A percentile compares a stretch with the other conserved stretches of the same genome.
These are phyloP conservation scores for Drosophila littoralis DNA, from an alignment of 1,140 invertebrate genomes.

Conservation along the genomic window DNA sequence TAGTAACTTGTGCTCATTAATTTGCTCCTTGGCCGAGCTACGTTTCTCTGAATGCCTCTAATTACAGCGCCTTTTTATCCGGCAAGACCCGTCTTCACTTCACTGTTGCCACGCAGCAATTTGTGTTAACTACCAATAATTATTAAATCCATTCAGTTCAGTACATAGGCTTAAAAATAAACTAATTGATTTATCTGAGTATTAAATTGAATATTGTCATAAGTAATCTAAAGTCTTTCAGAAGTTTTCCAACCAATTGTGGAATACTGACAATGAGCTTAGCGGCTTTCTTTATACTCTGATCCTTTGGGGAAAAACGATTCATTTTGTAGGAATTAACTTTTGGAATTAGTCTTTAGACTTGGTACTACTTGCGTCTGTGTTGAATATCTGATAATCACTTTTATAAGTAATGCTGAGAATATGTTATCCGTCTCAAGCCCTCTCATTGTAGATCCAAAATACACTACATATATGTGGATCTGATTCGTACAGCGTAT, in stretches of 20 bases:
- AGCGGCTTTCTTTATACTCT: too few relatives aligned
- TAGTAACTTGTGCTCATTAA: slow-evolving; percentile 48
- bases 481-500: too few relatives aligned
- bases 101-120: slow-evolving; percentile 26
- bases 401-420: too few relatives aligned
- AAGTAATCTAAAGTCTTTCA: background rate
- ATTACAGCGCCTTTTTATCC: slow-evolving; percentile 31
- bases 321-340: too few relatives aligned
- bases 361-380: too few relatives aligned
- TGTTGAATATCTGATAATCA: too few relatives aligned
- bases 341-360: too few relatives aligned
- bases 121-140: slow-evolving; percentile 39
- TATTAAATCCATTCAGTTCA: slow-evolving; percentile 28
- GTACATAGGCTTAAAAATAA: background rate
- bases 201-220: slow-evolving; percentile 1
- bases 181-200: background rate
- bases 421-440: too few relatives aligned
- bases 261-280: background rate
- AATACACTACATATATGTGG: too few relatives aligned
- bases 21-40: slow-evolving; percentile 43
- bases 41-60: slow-evolving; percentile 52
- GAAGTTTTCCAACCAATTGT: background rate
- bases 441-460: too few relatives aligned
- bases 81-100: background rate
- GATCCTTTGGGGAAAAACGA: too few relatives aligned